Base-by-base conservation (phyloP, 2,797 vertebrate species). In the Halcyon badia region DNA sequence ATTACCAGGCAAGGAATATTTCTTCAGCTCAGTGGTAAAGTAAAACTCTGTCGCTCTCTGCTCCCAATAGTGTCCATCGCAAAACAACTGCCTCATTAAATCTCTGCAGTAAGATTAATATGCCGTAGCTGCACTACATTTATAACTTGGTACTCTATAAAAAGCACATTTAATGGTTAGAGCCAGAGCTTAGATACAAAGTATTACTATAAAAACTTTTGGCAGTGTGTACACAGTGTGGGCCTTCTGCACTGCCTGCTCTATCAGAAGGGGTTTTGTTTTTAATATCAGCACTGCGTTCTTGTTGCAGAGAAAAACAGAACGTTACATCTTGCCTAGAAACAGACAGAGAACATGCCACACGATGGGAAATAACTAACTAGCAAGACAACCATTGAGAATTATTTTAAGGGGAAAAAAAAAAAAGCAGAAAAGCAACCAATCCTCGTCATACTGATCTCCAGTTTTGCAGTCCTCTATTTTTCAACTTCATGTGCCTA, bases 71-170 rank as follows among this genome's bases (percentile, higher is more conserved):
- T 98, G 98, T 98, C 98, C 98, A 98, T 98, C 97, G 98, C 98
- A 99, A 99, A 99, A 99, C 99, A 99, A 98, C 98, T 98, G 99
- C 98, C 99, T 99, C 99, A 99, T 99, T 99, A 99, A 99, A 99
- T 99, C 98, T 98, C 98, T 98, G 98, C 98, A 98, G 98, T 98
- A 98, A 98, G 98, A 98, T 98, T 98, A 98, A 99, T 99, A 99
- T 98, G 98, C 98, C 98, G 96, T 98, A 97, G 98, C 98, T 98
- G 97, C 98, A 98, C 98, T 98, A 98, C 98, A 98, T 98, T 98
- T 98, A 98, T 98, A 98, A 98, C 98, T 98, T 98, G 98, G 98
- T 98, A 98, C 98, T 98, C 98, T 98, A 98, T 98, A 98, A 98
- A 98, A 98, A 98, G 98, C 97, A 97, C 98, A 98, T 98, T 98